Conservation (phyloP, 2,797 vertebrate genomes). For the Enteromius unitaeniatus region DNA sequence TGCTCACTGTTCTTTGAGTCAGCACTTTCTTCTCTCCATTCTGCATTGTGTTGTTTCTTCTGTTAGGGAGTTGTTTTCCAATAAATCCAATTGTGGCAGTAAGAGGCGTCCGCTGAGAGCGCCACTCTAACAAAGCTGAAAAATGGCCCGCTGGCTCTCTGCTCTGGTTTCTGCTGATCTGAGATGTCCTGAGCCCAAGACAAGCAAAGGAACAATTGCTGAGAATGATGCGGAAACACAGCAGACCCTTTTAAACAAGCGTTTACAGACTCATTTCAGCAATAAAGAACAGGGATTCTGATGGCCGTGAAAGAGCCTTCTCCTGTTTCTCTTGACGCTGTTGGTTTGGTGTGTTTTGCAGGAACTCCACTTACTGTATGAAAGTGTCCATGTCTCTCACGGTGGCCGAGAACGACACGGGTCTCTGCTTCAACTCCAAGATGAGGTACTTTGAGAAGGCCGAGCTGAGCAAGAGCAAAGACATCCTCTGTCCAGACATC, state of each 20-base stretch:
- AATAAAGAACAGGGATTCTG: neutral
- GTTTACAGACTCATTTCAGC: neutral
- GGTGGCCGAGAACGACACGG: constrained; percentile 95
- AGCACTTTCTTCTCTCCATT: constrained; percentile 17
- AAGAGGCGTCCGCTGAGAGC: constrained; percentile 38
- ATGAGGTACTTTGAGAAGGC: constrained; percentile 98
- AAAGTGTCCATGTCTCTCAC: constrained; percentile 98
- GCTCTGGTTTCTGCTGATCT: constrained; percentile 33
- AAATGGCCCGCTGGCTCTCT: constrained; percentile 30
- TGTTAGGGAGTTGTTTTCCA: constrained; percentile 50
- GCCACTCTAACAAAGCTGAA: constrained; percentile 42
- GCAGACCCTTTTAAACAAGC: neutral
- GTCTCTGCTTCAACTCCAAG: constrained; percentile 97
- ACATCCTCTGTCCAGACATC: constrained; percentile 92
- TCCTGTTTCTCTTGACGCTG: neutral
- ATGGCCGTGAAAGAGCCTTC: neutral
- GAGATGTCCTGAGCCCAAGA: neutral
- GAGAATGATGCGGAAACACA: neutral
- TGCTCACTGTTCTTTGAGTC: neutral
- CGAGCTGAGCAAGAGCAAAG: constrained; percentile 96
- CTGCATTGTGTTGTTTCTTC: constrained; percentile 23
- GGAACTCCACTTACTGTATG: constrained; percentile 99
- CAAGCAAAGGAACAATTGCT: constrained; percentile 18
- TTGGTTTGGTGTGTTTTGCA: constrained; percentile 69
- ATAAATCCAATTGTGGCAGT: constrained; percentile 47